Percentiles rank a stretch among this genome's conserved stretches.
Evolutionary conservation across 1,140 invertebrate genomes (phyloP).

Genomic region (Ceratosolen solmsi): DNA sequence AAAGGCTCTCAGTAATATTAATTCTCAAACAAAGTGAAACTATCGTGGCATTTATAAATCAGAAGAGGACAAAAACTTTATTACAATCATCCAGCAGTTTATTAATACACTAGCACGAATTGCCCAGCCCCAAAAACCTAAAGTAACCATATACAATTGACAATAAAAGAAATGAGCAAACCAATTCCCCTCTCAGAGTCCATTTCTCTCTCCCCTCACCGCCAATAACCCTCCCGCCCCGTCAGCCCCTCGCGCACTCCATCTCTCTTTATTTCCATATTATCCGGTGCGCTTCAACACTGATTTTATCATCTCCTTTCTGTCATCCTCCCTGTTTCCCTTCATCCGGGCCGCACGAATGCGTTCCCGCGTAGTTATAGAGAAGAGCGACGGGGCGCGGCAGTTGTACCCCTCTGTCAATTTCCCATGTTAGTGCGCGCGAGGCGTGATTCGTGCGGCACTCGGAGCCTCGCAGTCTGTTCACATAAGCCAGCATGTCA

Average conservation of each 20-base stretch:
- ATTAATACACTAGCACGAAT: slow-evolving; percentile 6
- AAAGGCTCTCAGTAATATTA: not conserved
- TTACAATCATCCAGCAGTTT: not conserved
- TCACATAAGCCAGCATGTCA: slow-evolving; percentile 13
- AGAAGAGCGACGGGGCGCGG: not conserved
- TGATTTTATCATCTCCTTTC: slow-evolving; percentile 44
- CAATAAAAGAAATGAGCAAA: slow-evolving; percentile 35
- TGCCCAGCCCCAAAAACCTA: not conserved
- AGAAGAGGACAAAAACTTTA: not conserved
- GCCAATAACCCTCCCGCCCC: not conserved
- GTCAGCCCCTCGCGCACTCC: not conserved
- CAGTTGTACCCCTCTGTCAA: slow-evolving; percentile 6
- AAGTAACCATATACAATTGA: slow-evolving; percentile 5
- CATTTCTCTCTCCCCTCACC: not conserved
- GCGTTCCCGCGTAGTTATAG: not conserved
- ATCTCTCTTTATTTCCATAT: not conserved
- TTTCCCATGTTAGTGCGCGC: slow-evolving; percentile 21
- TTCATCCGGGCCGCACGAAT: not conserved
- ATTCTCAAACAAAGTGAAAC: not conserved
- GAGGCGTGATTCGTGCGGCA: slow-evolving; percentile 15
- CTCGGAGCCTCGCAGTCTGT: not conserved
- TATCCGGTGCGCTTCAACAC: not conserved
- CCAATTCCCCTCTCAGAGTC: slow-evolving; percentile 1
- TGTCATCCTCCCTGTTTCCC: not conserved
- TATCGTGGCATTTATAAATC: not conserved